Base-by-base conservation (phyloP, 1,140 invertebrate genomes). In the Phortica variegata region DNA sequence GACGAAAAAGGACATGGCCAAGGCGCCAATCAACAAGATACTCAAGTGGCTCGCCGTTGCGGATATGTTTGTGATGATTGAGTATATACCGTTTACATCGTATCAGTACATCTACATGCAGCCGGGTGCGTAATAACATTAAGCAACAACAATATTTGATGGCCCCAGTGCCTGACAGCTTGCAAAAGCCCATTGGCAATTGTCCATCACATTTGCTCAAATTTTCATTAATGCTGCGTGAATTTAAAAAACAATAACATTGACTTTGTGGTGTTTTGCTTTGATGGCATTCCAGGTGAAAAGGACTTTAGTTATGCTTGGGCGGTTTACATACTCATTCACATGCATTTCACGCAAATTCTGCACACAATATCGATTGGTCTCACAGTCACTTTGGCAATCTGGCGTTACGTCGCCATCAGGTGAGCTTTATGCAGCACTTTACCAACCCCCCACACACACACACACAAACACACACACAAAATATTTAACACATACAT, bases 321-420 rank as follows among this genome's bases (percentile, higher is more conserved):
- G 75, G 86, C 88, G 0, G 82, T 87, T 21, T 91, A 86, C 58
- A 79, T 89, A 0, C 77, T 90, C 2, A 85, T 90, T 52, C 88
- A 91, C 63, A 87, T 85, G 77, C 85, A 92, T 69, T 91, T 91
- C 71, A 82, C 84, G 0, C 85, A 88, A 63, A 80, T 88, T 10
- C 81, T 89, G 34, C 91, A 94, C 70, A 93, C 91, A 0, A 87
- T 90, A 9, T 90, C 90, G n/a, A 91, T 92, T 49, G 93, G 88
- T 73, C 79, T 93, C 45, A 93, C 90, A 0, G 82, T 94, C 0
- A 86, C 87, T 0, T 73, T 93, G 16, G 91, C 91, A 3, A 82
- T 93, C 2, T 76, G 74, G 74, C 68, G 74, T 15, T 75, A 73
- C 34, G 62, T 76, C 39, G 73, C 73, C 13, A 76, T 76, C 49